Percentiles rank a stretch among this genome's conserved stretches.
These are phyloP conservation scores for Spilogale gracilis DNA, from an alignment of 2,113 vertebrate species.

Conservation along the genomic window DNA sequence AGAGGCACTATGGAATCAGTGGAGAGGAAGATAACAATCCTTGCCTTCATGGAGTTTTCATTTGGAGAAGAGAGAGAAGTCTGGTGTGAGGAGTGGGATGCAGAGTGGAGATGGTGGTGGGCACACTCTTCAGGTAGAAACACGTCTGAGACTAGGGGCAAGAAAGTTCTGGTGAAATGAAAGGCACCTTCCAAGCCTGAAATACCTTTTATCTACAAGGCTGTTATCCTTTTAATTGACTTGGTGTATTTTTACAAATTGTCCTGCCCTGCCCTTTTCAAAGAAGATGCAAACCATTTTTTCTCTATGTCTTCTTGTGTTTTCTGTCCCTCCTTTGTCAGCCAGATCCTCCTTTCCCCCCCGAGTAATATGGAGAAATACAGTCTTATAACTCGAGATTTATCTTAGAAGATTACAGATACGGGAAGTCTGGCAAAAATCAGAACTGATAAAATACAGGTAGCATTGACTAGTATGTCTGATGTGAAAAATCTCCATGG, in stretches of 20 bases:
- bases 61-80: background rate
- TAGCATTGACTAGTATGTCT: background rate
- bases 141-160: background rate
- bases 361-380: background rate
- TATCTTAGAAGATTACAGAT: background rate
- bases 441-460: background rate
- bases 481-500: background rate
- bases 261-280: background rate
- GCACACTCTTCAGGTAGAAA: background rate
- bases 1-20: background rate
- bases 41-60: background rate
- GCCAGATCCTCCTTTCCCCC: background rate
- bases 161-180: background rate
- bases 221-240: background rate
- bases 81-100: background rate
- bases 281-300: background rate
- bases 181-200: background rate
- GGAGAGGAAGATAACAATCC: background rate
- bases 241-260: background rate
- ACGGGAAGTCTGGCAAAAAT: background rate
- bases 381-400: background rate
- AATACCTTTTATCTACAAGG: background rate
- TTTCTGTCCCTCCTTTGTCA: background rate
- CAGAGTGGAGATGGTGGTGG: background rate
- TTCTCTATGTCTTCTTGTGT: background rate